Evolutionary conservation across 2,113 vertebrate genomes (phyloP).

Genomic region (Dermatemys mawii): DNA sequence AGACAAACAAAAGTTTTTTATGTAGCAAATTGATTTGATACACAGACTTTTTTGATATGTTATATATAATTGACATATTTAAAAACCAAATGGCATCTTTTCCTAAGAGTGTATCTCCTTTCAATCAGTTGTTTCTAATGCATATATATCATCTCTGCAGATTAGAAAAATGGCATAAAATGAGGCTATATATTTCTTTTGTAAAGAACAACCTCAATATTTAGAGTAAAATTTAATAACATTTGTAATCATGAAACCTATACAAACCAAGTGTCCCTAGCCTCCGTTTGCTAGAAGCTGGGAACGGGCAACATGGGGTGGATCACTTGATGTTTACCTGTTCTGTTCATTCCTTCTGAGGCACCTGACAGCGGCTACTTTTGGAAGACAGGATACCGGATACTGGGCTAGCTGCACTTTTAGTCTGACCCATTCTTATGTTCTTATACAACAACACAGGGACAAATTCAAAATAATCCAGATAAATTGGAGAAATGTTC

Average conservation of each 20-base stretch:
- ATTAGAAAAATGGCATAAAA: not conserved
- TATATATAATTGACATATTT: rapidly evolving
- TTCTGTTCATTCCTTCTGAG: too few relatives aligned
- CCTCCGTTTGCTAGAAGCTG: too few relatives aligned
- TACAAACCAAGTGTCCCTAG: too few relatives aligned
- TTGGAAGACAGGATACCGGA: too few relatives aligned
- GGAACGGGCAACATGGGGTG: too few relatives aligned
- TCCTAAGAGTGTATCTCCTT: not conserved
- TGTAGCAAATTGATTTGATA: rapidly evolving
- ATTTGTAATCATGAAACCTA: not conserved
- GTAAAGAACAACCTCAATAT: not conserved
- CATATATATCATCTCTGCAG: rapidly evolving
- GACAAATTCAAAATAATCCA: too few relatives aligned
- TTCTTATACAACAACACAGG: too few relatives aligned
- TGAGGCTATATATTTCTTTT: not conserved
- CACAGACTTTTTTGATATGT: rapidly evolving
- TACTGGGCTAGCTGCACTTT: too few relatives aligned
- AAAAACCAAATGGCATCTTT: rapidly evolving
- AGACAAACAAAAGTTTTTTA: not conserved
- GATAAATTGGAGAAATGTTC: too few relatives aligned
- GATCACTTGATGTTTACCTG: too few relatives aligned
- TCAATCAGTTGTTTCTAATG: rapidly evolving
- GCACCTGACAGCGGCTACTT: too few relatives aligned
- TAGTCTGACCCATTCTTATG: too few relatives aligned
- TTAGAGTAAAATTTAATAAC: not conserved